These are phyloP conservation scores for Eurois occulta DNA, from an alignment of 2,888 invertebrate genomes.

Conservation along the genomic window DNA sequence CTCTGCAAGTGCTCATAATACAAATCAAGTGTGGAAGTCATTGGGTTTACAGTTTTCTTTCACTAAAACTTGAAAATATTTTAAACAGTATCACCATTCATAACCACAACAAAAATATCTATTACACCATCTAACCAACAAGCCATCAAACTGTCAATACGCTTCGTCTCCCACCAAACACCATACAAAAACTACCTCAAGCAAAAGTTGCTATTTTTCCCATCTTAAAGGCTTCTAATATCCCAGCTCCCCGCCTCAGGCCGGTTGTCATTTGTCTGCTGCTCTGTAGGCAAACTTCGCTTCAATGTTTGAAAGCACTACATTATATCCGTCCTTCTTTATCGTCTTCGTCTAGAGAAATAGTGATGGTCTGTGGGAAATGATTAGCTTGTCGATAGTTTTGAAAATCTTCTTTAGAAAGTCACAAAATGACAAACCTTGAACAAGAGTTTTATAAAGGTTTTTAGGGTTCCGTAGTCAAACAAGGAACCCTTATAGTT, in stretches of 20 bases:
- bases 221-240: conserved; percentile 90
- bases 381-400: conserved; percentile 62
- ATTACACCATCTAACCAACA: background rate
- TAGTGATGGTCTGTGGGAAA: conserved; percentile 54
- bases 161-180: conserved; percentile 38
- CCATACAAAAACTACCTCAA: conserved; percentile 77
- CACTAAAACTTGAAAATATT: no score
- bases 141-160: conserved; percentile 25
- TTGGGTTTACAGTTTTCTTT: background rate
- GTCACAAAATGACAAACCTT: background rate
- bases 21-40: background rate
- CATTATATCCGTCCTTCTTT: conserved; percentile 88
- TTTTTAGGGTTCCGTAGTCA: no score
- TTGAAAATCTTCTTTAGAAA: background rate
- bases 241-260: conserved; percentile 84
- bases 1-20: background rate
- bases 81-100: background rate
- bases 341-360: conserved; percentile 76
- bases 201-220: conserved; percentile 89
- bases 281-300: conserved; percentile 88
- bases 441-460: background rate
- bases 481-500: no score
- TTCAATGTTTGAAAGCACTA: conserved; percentile 89
- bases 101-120: background rate
- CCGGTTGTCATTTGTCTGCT: conserved; percentile 89